Evolutionary conservation across 2,797 vertebrate genomes (phyloP), one percentile per base, ranked within the genome.

Genomic region (Rhabdomys pumilio): DNA sequence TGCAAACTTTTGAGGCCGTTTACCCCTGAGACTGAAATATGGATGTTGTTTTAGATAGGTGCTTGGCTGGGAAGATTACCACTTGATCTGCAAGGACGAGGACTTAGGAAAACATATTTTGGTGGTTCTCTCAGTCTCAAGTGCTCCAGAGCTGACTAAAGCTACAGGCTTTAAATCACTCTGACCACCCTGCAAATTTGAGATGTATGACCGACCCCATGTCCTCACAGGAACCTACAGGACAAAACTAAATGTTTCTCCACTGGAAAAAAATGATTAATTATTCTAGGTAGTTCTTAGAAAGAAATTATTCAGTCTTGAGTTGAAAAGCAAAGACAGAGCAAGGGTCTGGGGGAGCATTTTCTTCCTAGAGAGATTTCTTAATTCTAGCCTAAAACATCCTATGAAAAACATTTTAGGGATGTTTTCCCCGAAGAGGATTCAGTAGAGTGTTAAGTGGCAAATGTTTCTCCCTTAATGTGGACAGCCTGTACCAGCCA

Each of bases 41-140:
- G 82, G 93, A 75, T 95, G 93, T 87, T 97, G 85, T 94, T 96
- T 92, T 97, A 97, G 95, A 97, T 97, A 94, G 92, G 93, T 96
- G 59, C 92, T 50, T 96, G 96, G 84, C 93, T 96, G 85, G 65
- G 13, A 79, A 57, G 77, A 82, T 88, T 65, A 94, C 87, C 47
- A 82, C 95, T 90, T 84, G 34, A 89, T 93, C 93, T 96, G 89
- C 67, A 76, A 90, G 95, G 89, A 91, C 41, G 69, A 79, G 20
- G 47, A 89, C 53, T 93, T 95, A 59, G 84, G 57, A 95, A 96
- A 97, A 96, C 77, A 96, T 55, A 76, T 81, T 96, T 76, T 9
- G 83, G 50, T 77, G 59, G 24, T 89, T 93, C 93, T 87, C 67
- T 77, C 88, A 3, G 22, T 94, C 63, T 61, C 89, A 77, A 69